Evolutionary conservation across 2,113 vertebrate genomes (phyloP).

Genomic region (Gavialis gangeticus): DNA sequence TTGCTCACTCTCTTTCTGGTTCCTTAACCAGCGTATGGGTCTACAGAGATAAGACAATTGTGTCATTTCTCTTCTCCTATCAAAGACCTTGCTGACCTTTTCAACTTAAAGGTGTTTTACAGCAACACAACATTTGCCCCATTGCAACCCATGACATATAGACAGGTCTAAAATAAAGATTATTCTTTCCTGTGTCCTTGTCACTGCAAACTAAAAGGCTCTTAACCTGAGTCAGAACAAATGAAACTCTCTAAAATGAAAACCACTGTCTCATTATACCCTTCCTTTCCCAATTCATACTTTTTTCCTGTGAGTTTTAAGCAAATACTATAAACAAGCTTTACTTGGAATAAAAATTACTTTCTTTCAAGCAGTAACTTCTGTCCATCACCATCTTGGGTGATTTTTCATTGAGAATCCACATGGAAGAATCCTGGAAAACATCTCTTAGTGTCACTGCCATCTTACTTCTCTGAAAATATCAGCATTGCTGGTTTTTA

Average conservation of each 20-base stretch:
- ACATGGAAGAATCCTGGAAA: neutral
- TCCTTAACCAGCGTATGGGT: conserved; percentile 15
- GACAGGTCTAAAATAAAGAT: neutral
- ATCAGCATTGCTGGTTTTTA: neutral
- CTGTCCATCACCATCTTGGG: neutral
- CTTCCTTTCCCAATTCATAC: neutral
- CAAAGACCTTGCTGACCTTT: neutral
- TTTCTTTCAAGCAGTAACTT: neutral
- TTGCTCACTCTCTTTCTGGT: neutral
- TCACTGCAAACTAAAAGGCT: neutral
- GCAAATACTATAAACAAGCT: neutral
- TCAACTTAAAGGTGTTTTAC: neutral
- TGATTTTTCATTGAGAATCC: neutral
- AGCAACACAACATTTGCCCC: neutral
- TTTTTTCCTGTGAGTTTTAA: neutral
- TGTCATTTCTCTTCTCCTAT: neutral
- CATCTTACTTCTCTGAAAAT: neutral
- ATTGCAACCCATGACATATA: neutral
- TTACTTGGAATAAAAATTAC: neutral
- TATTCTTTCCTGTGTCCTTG: neutral
- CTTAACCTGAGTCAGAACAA: neutral
- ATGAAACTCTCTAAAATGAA: neutral
- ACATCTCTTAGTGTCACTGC: neutral
- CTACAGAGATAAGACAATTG: neutral
- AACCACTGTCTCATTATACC: neutral